Evolutionary conservation across 1,140 invertebrate species (phyloP), one percentile per base, ranked within the genome.

Genomic region (Centruroides sculpturatus): DNA sequence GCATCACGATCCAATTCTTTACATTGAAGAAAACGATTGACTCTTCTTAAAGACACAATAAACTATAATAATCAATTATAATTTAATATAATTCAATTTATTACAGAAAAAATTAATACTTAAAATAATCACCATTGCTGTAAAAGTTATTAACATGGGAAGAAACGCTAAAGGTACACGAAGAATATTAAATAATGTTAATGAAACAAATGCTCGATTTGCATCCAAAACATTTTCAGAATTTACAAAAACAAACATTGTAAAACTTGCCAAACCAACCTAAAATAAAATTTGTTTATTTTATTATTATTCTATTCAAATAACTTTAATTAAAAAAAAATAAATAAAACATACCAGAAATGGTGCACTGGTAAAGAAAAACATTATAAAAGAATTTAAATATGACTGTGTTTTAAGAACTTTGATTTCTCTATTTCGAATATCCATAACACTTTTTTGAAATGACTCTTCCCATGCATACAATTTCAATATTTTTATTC

Each of bases 311-410:
- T 52, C 54, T 46, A 5, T 11, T 13, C n/a, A 23, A 23, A 23
- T 23, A 23, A 23, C 2, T 23, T 0, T 23, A 23, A 23, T 23
- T 23, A 23, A 23, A 23, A 23, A 0, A 23, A 23, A 23, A 41
- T 9, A 55, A 23, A 55, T 64, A 76, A 41, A 41, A 56, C 82
- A 81, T 79, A 98, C 93, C 83, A 98, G 79, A 74, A 95, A 95
- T 34, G 93, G 93, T 8, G 92, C 92, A 75, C 89, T 94, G 3
- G 88, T 89, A 92, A 92, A 97, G 63, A 93, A 85, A 72, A 97
- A 95, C 50, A 90, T 89, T 12, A 89, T 91, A 41, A 82, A 83
- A 35, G 77, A 75, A 63, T 73, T 75, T 3, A 80, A 67, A 63
- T 78, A 77, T 4, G 77, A 74, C 54, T 75, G 71, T 56, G 71